Evolutionary conservation across 2,888 invertebrate genomes (phyloP), one percentile per base, ranked within the genome.

Genomic region (Drosophila bunnanda): DNA sequence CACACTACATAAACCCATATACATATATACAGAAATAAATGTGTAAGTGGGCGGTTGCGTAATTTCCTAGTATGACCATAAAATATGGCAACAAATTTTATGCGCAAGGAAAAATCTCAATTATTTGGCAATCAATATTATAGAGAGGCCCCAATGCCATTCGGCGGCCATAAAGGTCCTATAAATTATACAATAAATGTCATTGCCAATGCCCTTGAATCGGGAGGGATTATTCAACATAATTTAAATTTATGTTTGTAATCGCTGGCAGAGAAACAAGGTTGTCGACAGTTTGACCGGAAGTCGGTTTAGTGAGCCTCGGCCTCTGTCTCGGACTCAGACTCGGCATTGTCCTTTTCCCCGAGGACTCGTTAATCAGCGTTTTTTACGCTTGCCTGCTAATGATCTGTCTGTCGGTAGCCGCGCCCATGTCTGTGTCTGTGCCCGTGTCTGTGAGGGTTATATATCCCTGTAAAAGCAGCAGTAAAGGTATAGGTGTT

Each of bases 331-430:
- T 41, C 39, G 20, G 28, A 28, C 46, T 46, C 36, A n/a, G 22
- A 17, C 39, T 53, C 36, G 30, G 39, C 50, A 34, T 52, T 52
- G 74, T 53, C 44, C 44, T 58, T 66, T 57, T 55, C 85, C 72
- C 83, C 36, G 58, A 80, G 83, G 89, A 85, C 80, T 89, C 85
- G 85, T 86, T 89, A 89, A 86, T 86, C 85, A 88, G 83, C 88
- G 79, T 88, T 86, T 67, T 85, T 89, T 88, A 85, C 88, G 88
- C 86, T 82, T 80, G 76, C 83, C 83, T 80, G 67, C 89, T 86
- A 89, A 86, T 86, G 85, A 86, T 86, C 80, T 79, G 80, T 73
- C 80, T 76, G 66, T 54, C 58, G 55, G 73, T 43, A 13, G 36
- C 13, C 34, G 25, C 20, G 30, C 20, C 32, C 32, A 13, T 50